Percentiles rank a stretch among this genome's conserved stretches.
Evolutionary conservation across 2,113 vertebrate species (phyloP).

Genomic region (Heterochromis multidens): DNA sequence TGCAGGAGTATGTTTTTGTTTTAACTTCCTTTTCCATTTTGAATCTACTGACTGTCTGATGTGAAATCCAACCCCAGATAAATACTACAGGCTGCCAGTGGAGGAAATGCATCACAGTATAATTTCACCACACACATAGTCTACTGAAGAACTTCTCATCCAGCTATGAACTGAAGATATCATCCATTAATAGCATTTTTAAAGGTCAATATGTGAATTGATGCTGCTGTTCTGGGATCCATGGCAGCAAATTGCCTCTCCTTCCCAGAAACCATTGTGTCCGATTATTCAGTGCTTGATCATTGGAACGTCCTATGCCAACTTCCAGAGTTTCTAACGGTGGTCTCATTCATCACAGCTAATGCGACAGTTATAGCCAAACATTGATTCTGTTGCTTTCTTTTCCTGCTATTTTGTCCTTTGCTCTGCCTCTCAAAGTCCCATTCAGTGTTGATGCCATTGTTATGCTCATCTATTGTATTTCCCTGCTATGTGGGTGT

Average conservation of each 20-base stretch:
- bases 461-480: conserved; percentile 35
- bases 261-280: conserved; percentile 60
- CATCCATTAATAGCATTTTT: conserved; percentile 49
- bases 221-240: conserved; percentile 44
- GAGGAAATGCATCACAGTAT: neutral
- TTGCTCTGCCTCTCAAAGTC: conserved; percentile 24
- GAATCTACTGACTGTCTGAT: neutral
- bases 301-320: conserved; percentile 37
- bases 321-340: conserved; percentile 36
- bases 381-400: conserved; percentile 58
- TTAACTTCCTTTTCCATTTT: neutral
- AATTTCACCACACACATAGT: neutral
- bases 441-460: conserved; percentile 29
- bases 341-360: conserved; percentile 51
- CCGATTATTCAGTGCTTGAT: conserved; percentile 60
- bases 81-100: neutral
- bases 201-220: conserved; percentile 65
- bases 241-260: conserved; percentile 43
- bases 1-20: neutral
- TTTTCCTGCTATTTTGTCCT: conserved; percentile 23
- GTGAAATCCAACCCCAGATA: neutral
- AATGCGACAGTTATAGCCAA: conserved; percentile 60
- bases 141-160: conserved; percentile 5
- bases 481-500: neutral
- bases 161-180: conserved; percentile 39